A percentile compares a stretch with the other conserved stretches of the same genome.
Evolutionary conservation across 2,797 vertebrate species (phyloP).

Genomic region (Loris lydekkerianus): DNA sequence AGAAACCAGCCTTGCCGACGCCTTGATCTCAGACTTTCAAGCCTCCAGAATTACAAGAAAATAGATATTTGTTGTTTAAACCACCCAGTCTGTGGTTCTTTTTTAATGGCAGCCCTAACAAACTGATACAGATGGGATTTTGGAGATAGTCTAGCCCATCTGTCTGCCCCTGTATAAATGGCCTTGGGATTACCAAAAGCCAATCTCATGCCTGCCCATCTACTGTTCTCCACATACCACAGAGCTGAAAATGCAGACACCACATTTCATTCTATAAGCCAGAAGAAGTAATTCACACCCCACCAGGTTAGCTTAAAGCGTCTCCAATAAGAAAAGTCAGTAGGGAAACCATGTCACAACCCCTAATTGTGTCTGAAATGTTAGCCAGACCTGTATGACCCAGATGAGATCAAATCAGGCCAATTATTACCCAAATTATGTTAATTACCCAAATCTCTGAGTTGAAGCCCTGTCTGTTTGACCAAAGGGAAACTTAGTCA

Average conservation of each 20-base stretch:
- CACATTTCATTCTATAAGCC: not conserved
- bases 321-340: not conserved
- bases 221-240: not conserved
- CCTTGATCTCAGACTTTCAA: not conserved
- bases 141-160: not conserved
- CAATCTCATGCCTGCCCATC: not conserved
- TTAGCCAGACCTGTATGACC: not conserved
- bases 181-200: constrained; percentile 1
- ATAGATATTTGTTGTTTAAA: not conserved
- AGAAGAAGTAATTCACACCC: constrained; percentile 47
- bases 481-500: constrained; percentile 53
- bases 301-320: not conserved
- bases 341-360: not conserved
- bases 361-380: constrained; percentile 50
- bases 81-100: not conserved
- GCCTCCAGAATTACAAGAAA: not conserved
- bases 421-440: constrained; percentile 72
- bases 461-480: constrained; percentile 17
- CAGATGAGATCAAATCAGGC: constrained; percentile 51
- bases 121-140: not conserved
- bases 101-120: not conserved
- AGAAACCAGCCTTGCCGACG: not conserved
- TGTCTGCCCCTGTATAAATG: not conserved
- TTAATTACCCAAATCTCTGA: constrained; percentile 54
- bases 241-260: not conserved